Percentiles rank a stretch among this genome's conserved stretches.
phyloP scores from a whole-genome alignment of 2,888 invertebrate species.

The Entomobrya multifasciata region DNA sequence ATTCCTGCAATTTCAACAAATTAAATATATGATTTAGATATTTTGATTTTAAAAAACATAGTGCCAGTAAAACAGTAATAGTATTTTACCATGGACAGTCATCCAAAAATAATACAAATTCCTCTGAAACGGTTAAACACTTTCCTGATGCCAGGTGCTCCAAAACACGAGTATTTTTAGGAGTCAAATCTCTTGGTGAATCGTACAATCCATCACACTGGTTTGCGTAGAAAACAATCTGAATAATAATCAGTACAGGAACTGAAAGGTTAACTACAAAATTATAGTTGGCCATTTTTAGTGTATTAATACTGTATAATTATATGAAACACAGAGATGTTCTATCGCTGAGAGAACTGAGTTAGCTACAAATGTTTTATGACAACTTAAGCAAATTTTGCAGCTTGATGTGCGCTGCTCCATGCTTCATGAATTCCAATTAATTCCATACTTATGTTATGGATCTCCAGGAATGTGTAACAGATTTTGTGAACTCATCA shows the following conservation, averaged over 20 bases:
- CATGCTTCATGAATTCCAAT: no score
- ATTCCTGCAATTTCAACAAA: conserved; percentile 63
- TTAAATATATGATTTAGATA: neutral
- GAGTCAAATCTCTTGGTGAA: conserved; percentile 22
- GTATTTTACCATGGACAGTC: conserved; percentile 75
- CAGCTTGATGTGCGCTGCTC: no score
- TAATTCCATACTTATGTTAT: no score
- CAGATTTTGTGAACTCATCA: no score
- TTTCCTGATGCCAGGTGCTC: conserved; percentile 66
- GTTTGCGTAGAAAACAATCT: neutral
- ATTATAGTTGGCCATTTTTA: neutral
- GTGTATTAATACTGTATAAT: neutral
- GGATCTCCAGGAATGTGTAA: no score
- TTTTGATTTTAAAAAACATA: neutral
- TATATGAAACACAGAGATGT: neutral
- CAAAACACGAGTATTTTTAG: conserved; percentile 72
- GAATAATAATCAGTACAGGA: neutral
- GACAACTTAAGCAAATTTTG: no score
- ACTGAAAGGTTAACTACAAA: neutral
- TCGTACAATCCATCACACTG: neutral
- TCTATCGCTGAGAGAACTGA: no score
- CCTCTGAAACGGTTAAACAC: conserved; percentile 74
- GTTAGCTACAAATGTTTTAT: no score
- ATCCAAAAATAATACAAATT: conserved; percentile 70
- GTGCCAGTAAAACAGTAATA: no score